These are phyloP conservation scores for Drosophila tropicalis DNA, from an alignment of 1,140 invertebrate species.

Conservation along the genomic window DNA sequence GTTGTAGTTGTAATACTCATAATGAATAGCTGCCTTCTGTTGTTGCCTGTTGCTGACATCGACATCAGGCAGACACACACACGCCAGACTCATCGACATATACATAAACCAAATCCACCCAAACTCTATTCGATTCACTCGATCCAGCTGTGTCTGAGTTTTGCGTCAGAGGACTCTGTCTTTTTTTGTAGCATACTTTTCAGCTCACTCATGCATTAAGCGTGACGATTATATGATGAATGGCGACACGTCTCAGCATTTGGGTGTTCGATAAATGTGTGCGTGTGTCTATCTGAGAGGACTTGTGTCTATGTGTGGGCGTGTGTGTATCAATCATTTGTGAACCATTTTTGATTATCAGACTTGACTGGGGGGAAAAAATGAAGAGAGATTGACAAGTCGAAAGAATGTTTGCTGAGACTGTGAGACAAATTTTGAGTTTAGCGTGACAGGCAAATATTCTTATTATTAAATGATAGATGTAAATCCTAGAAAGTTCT, in stretches of 20 bases:
- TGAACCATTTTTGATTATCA: slow-evolving; percentile 30
- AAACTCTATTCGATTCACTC: background rate
- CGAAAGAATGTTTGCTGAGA: background rate
- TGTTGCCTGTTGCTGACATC: slow-evolving; percentile 66
- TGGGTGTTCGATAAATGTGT: background rate
- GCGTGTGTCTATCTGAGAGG: background rate
- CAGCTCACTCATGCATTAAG: slow-evolving; percentile 23
- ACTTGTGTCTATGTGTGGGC: background rate
- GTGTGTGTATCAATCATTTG: slow-evolving; percentile 37
- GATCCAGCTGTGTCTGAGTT: slow-evolving; percentile 19
- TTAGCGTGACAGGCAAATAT: slow-evolving; percentile 1
- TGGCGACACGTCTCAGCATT: slow-evolving; percentile 16
- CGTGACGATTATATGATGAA: slow-evolving; percentile 60
- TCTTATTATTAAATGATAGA: slow-evolving; percentile 1
- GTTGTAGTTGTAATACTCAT: slow-evolving; percentile 41
- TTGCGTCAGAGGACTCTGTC: slow-evolving; percentile 14
- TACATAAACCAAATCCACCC: background rate
- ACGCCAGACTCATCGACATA: background rate
- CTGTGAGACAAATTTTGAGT: background rate
- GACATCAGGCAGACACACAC: slow-evolving; percentile 11
- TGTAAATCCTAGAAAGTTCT: background rate
- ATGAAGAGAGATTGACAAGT: background rate
- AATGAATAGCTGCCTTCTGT: slow-evolving; percentile 56
- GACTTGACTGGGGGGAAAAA: background rate
- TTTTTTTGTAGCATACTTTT: slow-evolving; percentile 47